These are phyloP conservation scores for Anthophora plumipes DNA, from an alignment of 2,888 invertebrate species.

Conservation along the genomic window DNA sequence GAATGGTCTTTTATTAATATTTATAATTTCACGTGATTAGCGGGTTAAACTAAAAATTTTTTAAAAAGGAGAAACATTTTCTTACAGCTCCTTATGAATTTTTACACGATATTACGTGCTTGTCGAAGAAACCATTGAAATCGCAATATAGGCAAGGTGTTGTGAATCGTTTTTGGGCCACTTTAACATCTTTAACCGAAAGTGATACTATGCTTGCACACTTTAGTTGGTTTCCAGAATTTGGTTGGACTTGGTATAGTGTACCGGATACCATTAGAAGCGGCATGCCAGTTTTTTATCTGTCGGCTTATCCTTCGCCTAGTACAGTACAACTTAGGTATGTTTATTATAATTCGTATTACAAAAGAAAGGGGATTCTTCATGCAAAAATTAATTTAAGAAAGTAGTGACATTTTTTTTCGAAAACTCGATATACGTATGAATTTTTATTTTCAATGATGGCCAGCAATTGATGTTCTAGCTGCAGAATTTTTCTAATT, in stretches of 20 bases:
- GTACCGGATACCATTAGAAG: conserved; percentile 89
- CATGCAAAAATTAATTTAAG: too few relatives aligned
- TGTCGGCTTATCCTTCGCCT: conserved; percentile 84
- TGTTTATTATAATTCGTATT: too few relatives aligned
- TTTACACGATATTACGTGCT: conserved; percentile 90
- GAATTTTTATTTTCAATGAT: too few relatives aligned
- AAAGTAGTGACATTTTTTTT: too few relatives aligned
- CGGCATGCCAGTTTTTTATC: conserved; percentile 89
- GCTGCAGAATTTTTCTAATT: too few relatives aligned
- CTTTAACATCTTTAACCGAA: conserved; percentile 88
- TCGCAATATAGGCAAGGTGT: conserved; percentile 89
- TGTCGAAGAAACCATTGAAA: conserved; percentile 87
- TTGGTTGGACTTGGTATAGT: conserved; percentile 87
- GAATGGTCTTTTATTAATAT: too few relatives aligned
- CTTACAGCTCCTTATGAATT: conserved; percentile 89
- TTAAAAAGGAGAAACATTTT: conserved; percentile 62
- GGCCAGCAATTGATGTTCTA: too few relatives aligned
- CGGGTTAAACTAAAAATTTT: too few relatives aligned
- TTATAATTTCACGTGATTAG: too few relatives aligned
- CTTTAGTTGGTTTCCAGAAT: conserved; percentile 88
- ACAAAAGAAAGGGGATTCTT: too few relatives aligned
- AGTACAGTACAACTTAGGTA: conserved; percentile 81
- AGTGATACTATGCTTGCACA: conserved; percentile 89
- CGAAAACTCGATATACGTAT: too few relatives aligned
- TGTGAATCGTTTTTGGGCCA: conserved; percentile 88